Base-by-base conservation (phyloP, 2,888 invertebrate genomes). In the Synanthedon myopaeformis region DNA sequence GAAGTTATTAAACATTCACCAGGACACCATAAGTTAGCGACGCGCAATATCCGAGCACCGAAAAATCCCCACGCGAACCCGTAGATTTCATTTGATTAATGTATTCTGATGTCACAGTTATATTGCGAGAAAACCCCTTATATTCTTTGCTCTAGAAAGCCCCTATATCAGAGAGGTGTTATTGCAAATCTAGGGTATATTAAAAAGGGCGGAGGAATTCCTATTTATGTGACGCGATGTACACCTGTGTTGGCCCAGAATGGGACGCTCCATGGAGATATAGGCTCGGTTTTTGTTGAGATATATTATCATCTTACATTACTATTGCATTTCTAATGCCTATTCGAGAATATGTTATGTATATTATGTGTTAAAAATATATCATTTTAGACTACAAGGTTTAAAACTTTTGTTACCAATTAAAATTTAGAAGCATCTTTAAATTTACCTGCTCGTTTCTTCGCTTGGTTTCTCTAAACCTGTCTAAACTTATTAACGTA, bases 171-270 rank as follows among this genome's bases (percentile, higher is more conserved):
- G 67, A 41, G 62, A 63, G 79, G 80, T 76, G 79, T 82, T 82
- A 82, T 71, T 75, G 78, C 74, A 80, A 83, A 83, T 85, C 84
- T 85, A 82, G 82, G 82, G 85, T 83, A 82, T 84, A 84, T 84
- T 84, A 84, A 84, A 85, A 83, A 82, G 79, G 81, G 78, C 70
- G 72, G 64, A 59, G 64, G 63, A 67, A 64, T 64, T 64, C 70
- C 70, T 80, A 77, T 81, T 82, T 80, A 79, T 77, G 80, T 70
- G 81, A 75, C 68, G 61, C 58, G 67, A 59, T 61, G 58, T 59
- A 69, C 79, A 82, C 80, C 81, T 82, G 82, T 63, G 69, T 60
- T 56, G 61, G 56, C 68, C 56, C 56, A 63, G 56, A 58, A 61
- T 62, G 59, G 62, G 59, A 59, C 58, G 64, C 59, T 61, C 61